Evolutionary conservation across 2,113 vertebrate species (phyloP).

Genomic region (Asarcornis scutulata): DNA sequence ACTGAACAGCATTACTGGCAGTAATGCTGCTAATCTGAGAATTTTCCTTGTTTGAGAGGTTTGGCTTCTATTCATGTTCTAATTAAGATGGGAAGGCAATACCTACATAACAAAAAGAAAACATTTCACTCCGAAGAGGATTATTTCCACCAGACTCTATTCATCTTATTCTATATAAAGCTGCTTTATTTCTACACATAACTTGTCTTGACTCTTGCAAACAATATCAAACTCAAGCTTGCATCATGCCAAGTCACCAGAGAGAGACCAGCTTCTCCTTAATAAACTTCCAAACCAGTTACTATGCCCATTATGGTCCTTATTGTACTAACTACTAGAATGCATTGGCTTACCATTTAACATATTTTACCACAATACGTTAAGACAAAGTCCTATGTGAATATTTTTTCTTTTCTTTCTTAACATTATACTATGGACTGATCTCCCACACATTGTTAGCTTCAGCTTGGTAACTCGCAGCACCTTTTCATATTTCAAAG

Average conservation of each 20-base stretch:
- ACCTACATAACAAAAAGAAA: slow-evolving; percentile 9
- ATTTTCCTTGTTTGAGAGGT: slow-evolving; percentile 16
- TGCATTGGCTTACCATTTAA: not conserved
- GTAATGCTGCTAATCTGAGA: not conserved
- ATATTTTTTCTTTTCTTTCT: not conserved
- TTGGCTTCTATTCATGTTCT: slow-evolving; percentile 6
- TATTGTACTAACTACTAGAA: not conserved
- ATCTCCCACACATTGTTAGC: not conserved
- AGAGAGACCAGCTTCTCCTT: not conserved
- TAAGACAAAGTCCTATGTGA: not conserved
- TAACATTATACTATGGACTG: not conserved
- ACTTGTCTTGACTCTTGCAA: not conserved
- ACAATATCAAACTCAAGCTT: not conserved
- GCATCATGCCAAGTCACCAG: rapidly evolving
- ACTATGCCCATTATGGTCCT: not conserved
- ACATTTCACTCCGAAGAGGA: not conserved
- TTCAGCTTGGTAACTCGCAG: not conserved
- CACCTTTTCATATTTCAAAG: not conserved
- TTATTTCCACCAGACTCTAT: slow-evolving; percentile 24
- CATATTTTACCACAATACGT: not conserved
- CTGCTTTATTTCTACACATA: not conserved
- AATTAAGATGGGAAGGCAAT: slow-evolving; percentile 43
- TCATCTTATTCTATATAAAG: slow-evolving; percentile 34
- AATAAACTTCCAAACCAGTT: not conserved
- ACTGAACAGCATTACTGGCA: not conserved